Base-by-base conservation (phyloP, 2,797 vertebrate genomes). In the Neopelma chrysocephalum region DNA sequence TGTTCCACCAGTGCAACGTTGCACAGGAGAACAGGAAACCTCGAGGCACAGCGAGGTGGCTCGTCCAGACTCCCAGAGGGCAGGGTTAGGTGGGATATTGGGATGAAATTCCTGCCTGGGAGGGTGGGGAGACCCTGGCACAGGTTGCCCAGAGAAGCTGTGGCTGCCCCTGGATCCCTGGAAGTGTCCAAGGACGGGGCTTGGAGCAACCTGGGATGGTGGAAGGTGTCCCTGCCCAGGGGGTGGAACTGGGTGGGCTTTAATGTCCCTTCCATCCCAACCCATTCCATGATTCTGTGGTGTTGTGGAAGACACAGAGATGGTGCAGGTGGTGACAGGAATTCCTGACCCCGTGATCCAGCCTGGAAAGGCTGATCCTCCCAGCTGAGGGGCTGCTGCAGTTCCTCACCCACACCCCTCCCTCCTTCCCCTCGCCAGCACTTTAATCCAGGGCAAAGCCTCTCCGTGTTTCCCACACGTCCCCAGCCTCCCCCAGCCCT, bases 361-460 rank as follows among this genome's bases (percentile, higher is more conserved):
- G 54, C 4, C 0, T 9, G 80, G 70, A 57, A 19, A 47, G 32
- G 72, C 69, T 11, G 77, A 22, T 77, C 43, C 72, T 43, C 6
- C 6, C 47, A 29, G 50, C 76, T 15, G 38, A 38, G 27, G 2
- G 54, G 45, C 83, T 53, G 68, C 85, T 32, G 84, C 6, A 12
- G 18, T 68, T 89, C 91, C 75, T 94, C 51, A 1, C 51, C 45
- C 8, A 3, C 34, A 22, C 87, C 83, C 83, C 79, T 87, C 94
- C 87, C 92, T 71, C 43, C 68, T 79, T 72, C 57, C 77, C 83
- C 36, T 94, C 71, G 6, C 57, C 70, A 56, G 81, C 95, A 79
- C 88, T 87, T 89, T 95, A 82, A 94, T 89, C 90, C 86, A 79
- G 79, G 77, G 83, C 89, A 69, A 76, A 90, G 82, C 84, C 6